Percentiles rank a stretch among this genome's conserved stretches.
These are phyloP conservation scores for Idaea biselata DNA, from an alignment of 2,888 invertebrate species.

Conservation along the genomic window DNA sequence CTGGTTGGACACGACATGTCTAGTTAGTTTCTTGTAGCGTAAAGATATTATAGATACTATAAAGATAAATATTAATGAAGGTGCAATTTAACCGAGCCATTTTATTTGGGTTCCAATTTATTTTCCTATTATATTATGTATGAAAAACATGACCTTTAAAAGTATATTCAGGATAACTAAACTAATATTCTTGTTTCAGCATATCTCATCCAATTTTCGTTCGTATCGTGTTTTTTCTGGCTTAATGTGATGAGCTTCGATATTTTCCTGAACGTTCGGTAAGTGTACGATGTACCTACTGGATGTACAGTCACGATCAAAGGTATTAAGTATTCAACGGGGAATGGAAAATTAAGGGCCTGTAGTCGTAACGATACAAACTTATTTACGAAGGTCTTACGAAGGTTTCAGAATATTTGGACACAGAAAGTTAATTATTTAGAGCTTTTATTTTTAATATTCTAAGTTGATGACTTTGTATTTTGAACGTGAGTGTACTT, in stretches of 20 bases:
- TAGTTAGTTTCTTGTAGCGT: no score
- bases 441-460: neutral
- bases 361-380: neutral
- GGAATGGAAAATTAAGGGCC: neutral
- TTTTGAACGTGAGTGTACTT: neutral
- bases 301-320: slow-evolving; percentile 1
- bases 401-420: slow-evolving; percentile 1
- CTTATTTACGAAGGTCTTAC: neutral
- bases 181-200: slow-evolving; percentile 69
- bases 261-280: slow-evolving; percentile 81
- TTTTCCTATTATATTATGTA: no score
- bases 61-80: no score
- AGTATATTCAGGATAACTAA: neutral
- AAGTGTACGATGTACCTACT: slow-evolving; percentile 34
- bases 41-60: no score
- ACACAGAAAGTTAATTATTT: neutral
- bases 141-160: no score
- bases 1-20: no score
- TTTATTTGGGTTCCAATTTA: no score
- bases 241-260: slow-evolving; percentile 85
- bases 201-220: slow-evolving; percentile 83
- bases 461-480: neutral
- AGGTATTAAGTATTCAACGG: neutral
- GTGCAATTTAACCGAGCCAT: no score
- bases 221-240: slow-evolving; percentile 85